Evolutionary conservation across 2,797 vertebrate species (phyloP).

Genomic region (Falco novaeseelandiae): DNA sequence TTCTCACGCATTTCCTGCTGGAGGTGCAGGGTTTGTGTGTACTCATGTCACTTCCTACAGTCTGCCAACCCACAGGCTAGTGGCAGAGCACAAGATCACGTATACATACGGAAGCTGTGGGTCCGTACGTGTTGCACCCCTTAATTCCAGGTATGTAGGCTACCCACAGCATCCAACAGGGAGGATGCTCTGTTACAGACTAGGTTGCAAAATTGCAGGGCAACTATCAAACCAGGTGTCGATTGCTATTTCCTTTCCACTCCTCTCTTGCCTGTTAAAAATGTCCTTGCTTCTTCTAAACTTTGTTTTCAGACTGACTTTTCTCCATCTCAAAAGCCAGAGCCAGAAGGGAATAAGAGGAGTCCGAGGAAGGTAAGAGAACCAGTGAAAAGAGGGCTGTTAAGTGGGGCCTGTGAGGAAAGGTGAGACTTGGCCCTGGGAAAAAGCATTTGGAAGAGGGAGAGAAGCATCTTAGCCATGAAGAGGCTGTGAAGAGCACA

Average conservation of each 20-base stretch:
- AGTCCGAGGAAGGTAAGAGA: neutral
- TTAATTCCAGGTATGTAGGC: neutral
- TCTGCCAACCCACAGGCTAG: neutral
- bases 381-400: neutral
- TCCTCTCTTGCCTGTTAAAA: neutral
- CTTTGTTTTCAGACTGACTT: neutral
- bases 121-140: neutral
- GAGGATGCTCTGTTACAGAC: neutral
- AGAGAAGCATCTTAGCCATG: neutral
- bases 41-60: neutral
- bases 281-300: neutral
- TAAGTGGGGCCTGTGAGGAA: neutral
- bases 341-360: neutral
- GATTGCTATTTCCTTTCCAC: neutral
- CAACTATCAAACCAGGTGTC: neutral
- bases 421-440: neutral
- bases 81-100: neutral
- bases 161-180: neutral
- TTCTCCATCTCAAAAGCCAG: neutral
- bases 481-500: neutral
- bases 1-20: neutral
- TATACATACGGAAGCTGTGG: neutral
- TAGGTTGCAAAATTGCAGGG: neutral
- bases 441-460: neutral
- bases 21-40: neutral